phyloP scores from a whole-genome alignment of 2,888 invertebrate species.

The Cantharis rufa region DNA sequence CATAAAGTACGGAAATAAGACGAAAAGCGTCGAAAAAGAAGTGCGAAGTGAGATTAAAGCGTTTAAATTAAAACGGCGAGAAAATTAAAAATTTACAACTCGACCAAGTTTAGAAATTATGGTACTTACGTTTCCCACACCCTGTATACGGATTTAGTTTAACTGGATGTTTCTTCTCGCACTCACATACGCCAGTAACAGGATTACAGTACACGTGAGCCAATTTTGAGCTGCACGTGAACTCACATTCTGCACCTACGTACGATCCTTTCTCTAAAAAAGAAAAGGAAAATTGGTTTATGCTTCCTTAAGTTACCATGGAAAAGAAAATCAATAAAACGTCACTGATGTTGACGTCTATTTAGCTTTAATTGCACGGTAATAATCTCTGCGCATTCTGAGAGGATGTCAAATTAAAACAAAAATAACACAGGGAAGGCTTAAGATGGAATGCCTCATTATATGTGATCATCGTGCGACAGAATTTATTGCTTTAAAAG shows the following conservation, averaged over 20 bases:
- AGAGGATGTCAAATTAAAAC: background rate
- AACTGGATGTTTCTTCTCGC: constrained; percentile 82
- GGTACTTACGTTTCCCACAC: constrained; percentile 80
- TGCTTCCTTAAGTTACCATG: background rate
- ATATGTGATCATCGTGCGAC: background rate
- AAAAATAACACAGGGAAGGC: background rate
- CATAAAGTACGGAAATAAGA: background rate
- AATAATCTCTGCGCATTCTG: background rate
- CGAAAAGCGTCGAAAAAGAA: background rate
- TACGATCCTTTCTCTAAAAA: constrained; percentile 72
- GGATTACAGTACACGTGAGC: constrained; percentile 80
- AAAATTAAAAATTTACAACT: background rate
- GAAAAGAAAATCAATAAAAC: background rate
- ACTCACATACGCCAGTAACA: constrained; percentile 71
- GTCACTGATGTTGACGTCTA: background rate
- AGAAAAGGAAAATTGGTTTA: background rate
- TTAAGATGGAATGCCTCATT: background rate
- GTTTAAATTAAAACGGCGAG: background rate
- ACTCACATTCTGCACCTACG: constrained; percentile 80
- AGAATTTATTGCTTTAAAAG: background rate
- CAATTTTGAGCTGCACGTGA: constrained; percentile 72
- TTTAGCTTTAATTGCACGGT: background rate
- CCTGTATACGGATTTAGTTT: constrained; percentile 75
- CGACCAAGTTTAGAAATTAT: background rate
- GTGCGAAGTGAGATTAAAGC: background rate